Base-by-base conservation (phyloP, 92 coral and sea anemone species). In the Palythoa caribaeorum region DNA sequence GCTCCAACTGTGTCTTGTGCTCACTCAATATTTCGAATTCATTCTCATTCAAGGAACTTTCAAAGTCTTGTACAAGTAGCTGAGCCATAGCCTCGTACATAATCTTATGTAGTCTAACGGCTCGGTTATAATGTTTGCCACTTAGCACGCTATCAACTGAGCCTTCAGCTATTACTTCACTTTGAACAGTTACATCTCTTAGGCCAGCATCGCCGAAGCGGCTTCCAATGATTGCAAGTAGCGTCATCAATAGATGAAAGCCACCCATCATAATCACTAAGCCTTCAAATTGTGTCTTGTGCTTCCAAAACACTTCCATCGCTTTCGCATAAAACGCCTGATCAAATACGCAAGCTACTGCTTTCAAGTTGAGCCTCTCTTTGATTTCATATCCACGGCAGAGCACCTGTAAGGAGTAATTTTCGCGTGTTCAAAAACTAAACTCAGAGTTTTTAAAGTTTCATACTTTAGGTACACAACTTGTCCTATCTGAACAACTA, bases 191-290 rank as follows among this genome's bases (percentile, higher is more conserved):
- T 11, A 91, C 63, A 16, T 93, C 94, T 59, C 88, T 70, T 53
- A 93, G 92, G 48, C 96, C 92, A 86, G 92, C 96, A 72, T 93
- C 94, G 38, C 90, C 92, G 80, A 93, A 93, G 66, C 92, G 87
- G 87, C 77, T 90, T 44, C 95, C 95, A 65, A 84, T 92, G 80
- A 83, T 68, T 55, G 87, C 87, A 77, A 83, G 87, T 52, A 59
- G 57, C 51, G 87, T 81, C 87, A 81, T 81, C 77, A 78, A 38
- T 76, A 47, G 55, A 53, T 47, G 62, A 47, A 76, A 53, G 19
- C 55, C 28, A 53, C 62, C 16, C 57, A 47, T 47, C 62, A 76
- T 89, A 20, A 83, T 63, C 38, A 84, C 71, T n/a, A 84, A 44
- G 38, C 84, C 89, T 85, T 72, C 76, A 63, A 88, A 88, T 10